Base-by-base conservation (phyloP, 1,140 invertebrate species). In the Drosophila busckii region DNA sequence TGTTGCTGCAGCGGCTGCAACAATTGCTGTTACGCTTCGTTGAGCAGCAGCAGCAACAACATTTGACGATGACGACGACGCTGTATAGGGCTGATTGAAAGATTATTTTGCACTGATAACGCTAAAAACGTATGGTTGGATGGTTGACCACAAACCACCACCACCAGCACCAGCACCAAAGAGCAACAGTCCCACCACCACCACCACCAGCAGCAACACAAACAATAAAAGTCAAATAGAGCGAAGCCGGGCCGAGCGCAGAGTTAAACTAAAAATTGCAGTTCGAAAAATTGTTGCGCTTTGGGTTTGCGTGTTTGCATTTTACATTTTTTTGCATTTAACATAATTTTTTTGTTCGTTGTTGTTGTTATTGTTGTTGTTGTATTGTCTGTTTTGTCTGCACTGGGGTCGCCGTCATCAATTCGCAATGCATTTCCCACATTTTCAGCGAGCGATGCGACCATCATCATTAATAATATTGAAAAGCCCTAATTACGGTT, bases 401-500 rank as follows among this genome's bases (percentile, higher is more conserved):
- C 28, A 38, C 13, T 10, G 17, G 22, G 12, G 31, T 50, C 37
- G 34, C 53, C 59, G 46, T 73, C 69, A 70, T 70, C 68, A 71
- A 71, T 71, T 71, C 68, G 67, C 68, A 69, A 76, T 76, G 73
- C 75, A 80, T 80, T 80, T 80, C 73, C 73, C 73, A 80, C 73
- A 75, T 75, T 65, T 69, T 48, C 60, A 65, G 48, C 52, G 42
- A 46, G 42, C 61, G 16, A 52, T n/a, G 54, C 68, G 69, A 75
- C 70, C 76, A 82, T 83, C 75, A 82, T 82, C 75, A 82, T 82
- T 82, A 82, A 82, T 82, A 82, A 82, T 82, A 82, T 82, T 82
- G 75, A 82, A 80, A 82, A 82, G 75, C 75, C 75, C 75, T 82
- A 82, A 82, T 82, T 82, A 83, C 76, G 70, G 52, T 70, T 82